Evolutionary conservation across 2,797 vertebrate genomes (phyloP).

Genomic region (Rhyacichthys aspro): DNA sequence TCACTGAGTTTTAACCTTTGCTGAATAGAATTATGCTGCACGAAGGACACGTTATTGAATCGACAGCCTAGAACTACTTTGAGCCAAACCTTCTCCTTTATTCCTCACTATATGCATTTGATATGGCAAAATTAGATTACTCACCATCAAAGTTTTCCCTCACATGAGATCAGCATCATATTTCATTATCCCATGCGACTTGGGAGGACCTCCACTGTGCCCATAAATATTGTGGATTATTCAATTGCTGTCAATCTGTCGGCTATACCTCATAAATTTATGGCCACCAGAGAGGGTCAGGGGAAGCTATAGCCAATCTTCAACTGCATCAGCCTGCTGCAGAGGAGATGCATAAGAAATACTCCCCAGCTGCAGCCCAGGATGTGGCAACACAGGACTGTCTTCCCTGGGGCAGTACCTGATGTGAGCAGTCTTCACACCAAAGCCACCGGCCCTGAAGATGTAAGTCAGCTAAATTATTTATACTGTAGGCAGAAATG

Average conservation of each 20-base stretch:
- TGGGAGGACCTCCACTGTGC: constrained; percentile 31
- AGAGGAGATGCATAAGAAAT: constrained; percentile 18
- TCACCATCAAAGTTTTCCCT: constrained; percentile 46
- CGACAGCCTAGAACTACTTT: constrained; percentile 46
- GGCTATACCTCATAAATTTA: constrained; percentile 52
- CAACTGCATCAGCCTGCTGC: not conserved
- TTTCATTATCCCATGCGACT: constrained; percentile 55
- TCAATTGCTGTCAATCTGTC: constrained; percentile 65
- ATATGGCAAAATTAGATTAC: constrained; percentile 55
- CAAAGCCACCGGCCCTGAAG: constrained; percentile 47
- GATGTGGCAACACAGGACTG: constrained; percentile 34
- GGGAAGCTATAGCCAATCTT: constrained; percentile 5
- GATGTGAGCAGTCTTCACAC: constrained; percentile 52
- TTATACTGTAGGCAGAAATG: constrained; percentile 43
- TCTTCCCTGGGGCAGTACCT: constrained; percentile 47
- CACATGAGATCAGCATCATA: constrained; percentile 61
- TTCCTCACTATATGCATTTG: constrained; percentile 42
- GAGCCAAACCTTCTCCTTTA: constrained; percentile 45
- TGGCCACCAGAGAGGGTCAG: constrained; percentile 33
- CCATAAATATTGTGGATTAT: constrained; percentile 64
- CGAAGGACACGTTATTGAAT: constrained; percentile 56
- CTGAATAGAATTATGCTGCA: constrained; percentile 42
- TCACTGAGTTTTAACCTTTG: constrained; percentile 57
- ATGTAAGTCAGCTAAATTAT: constrained; percentile 62
- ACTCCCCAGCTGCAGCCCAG: constrained; percentile 20